Percentiles rank a stretch among this genome's conserved stretches.
Evolutionary conservation across 2,888 invertebrate genomes (phyloP).

Genomic region (Drosophila niveifrons): DNA sequence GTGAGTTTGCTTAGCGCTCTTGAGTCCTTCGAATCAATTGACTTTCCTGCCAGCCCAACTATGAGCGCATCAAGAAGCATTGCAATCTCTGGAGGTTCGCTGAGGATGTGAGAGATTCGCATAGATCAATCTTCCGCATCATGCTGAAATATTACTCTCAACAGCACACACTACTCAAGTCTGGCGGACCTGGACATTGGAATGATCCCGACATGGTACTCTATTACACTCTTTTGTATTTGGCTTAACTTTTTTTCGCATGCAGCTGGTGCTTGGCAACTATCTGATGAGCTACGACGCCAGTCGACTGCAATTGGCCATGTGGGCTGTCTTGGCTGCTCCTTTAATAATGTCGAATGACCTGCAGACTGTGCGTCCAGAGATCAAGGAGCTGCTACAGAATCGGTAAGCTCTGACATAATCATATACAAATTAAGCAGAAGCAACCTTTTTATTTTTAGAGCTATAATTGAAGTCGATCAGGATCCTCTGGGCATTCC

Average conservation of each 20-base stretch:
- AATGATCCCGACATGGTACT: conserved; percentile 89
- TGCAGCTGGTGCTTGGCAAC: conserved; percentile 87
- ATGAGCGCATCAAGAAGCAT: conserved; percentile 86
- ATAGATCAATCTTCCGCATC: conserved; percentile 86
- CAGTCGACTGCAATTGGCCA: conserved; percentile 90
- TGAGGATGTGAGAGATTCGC: conserved; percentile 88
- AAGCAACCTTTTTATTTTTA: conserved; percentile 34
- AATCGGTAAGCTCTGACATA: conserved; percentile 86
- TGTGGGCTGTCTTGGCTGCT: conserved; percentile 90
- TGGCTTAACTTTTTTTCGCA: not conserved
- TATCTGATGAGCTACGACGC: conserved; percentile 89
- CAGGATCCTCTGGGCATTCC: conserved; percentile 89
- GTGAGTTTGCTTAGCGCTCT: conserved; percentile 42
- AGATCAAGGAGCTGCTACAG: conserved; percentile 87
- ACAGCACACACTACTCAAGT: conserved; percentile 87
- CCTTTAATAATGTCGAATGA: conserved; percentile 91
- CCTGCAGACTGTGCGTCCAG: conserved; percentile 87
- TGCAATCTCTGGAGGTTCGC: conserved; percentile 90
- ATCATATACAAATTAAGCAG: not conserved
- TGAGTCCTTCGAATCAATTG: not conserved
- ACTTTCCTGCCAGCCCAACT: conserved; percentile 86
- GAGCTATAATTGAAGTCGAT: conserved; percentile 87
- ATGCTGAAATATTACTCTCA: conserved; percentile 87
- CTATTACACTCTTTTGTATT: no score
- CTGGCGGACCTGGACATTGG: conserved; percentile 89